Conservation (phyloP, 1,140 invertebrate genomes). For the Leptopilina boulardi region DNA sequence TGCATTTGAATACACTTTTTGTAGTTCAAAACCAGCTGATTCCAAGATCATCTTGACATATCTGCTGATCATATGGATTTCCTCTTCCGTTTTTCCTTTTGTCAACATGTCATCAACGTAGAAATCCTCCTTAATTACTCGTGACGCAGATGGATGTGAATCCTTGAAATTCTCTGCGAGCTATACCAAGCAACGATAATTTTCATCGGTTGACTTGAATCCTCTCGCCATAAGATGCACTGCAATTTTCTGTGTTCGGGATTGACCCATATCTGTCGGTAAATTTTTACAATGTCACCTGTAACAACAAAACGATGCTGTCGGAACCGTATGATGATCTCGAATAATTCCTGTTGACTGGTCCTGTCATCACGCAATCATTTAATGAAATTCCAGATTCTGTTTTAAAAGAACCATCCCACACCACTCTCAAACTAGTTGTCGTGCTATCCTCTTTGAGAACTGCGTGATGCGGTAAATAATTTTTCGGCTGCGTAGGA, state of each 20-base stretch:
- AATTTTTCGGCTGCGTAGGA: background rate
- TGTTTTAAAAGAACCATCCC: conserved; percentile 17
- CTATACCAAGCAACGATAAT: conserved; percentile 56
- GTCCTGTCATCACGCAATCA: conserved; percentile 42
- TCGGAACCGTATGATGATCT: background rate
- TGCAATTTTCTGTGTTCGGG: conserved; percentile 53
- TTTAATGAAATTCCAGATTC: conserved; percentile 47
- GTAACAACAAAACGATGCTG: conserved; percentile 50
- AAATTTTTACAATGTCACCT: conserved; percentile 65
- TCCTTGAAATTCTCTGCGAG: conserved; percentile 53
- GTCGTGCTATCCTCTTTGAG: background rate
- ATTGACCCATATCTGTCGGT: conserved; percentile 57
- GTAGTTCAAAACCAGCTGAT: background rate
- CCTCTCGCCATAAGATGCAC: conserved; percentile 58
- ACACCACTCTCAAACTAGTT: background rate
- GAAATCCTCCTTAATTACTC: conserved; percentile 62
- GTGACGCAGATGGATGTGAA: conserved; percentile 51
- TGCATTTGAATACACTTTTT: background rate
- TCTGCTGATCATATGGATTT: conserved; percentile 3
- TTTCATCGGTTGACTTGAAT: conserved; percentile 39
- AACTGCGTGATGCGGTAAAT: conserved; percentile 39
- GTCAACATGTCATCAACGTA: conserved; percentile 73
- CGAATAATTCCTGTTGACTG: background rate
- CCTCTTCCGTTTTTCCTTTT: conserved; percentile 50
- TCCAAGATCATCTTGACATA: background rate